A percentile compares a stretch with the other conserved stretches of the same genome.
Evolutionary conservation across 2,113 vertebrate species (phyloP).

Genomic region (Paradisaea rubra): DNA sequence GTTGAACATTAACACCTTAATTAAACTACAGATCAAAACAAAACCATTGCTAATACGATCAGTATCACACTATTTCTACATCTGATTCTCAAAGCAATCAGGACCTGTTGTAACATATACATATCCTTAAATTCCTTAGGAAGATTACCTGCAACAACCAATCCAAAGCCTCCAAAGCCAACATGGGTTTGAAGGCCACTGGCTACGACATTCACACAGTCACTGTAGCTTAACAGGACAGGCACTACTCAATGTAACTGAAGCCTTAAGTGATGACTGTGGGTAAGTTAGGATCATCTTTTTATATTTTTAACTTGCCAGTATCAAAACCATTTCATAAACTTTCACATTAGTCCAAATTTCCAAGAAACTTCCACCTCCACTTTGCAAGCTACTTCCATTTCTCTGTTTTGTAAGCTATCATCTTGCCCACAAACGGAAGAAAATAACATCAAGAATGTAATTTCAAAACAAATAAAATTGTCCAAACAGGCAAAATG

Average conservation of each 20-base stretch:
- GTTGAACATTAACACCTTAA: not conserved
- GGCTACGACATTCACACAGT: fast-evolving
- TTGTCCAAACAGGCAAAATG: not conserved
- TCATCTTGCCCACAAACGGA: not conserved
- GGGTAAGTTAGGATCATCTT: not conserved
- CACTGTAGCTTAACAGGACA: not conserved
- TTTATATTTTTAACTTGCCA: not conserved
- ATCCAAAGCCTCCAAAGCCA: not conserved
- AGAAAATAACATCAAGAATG: not conserved
- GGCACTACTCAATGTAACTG: not conserved
- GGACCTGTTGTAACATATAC: not conserved
- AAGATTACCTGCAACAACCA: not conserved
- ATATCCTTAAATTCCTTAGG: not conserved
- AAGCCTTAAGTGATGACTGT: not conserved
- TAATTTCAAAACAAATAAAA: not conserved
- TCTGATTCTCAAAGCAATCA: not conserved
- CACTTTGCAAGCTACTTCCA: not conserved
- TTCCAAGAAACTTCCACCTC: not conserved
- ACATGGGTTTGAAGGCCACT: not conserved
- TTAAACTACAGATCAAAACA: not conserved
- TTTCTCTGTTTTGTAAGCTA: not conserved
- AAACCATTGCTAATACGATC: not conserved
- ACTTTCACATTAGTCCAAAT: not conserved
- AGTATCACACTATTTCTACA: not conserved
- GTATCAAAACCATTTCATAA: not conserved